These are phyloP conservation scores for sheep (Ovis aries) DNA, from an alignment of 2,113 vertebrate species.

Conservation along the genomic window ARS-UI_Ramb_v3.0 NC_056054.1:214428001-214428500, in stretches of 20 bases:
- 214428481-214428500: background rate
- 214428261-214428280: background rate
- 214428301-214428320: background rate
- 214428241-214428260: background rate
- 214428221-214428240: background rate
- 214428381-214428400: conserved; percentile 18
- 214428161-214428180: background rate
- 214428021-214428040: background rate
- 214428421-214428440: background rate
- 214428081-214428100: no score
- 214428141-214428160: background rate
- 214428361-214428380: background rate
- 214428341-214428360: background rate
- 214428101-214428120: background rate
- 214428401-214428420: background rate
- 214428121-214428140: background rate
- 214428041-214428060: background rate
- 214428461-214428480: background rate
- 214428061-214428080: background rate
- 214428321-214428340: background rate
- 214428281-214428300: background rate
- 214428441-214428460: background rate
- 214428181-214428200: background rate
- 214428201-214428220: background rate
- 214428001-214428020: background rate